Evolutionary conservation across 2,797 vertebrate species (phyloP).

Genomic region (Pangasius larnaudii): DNA sequence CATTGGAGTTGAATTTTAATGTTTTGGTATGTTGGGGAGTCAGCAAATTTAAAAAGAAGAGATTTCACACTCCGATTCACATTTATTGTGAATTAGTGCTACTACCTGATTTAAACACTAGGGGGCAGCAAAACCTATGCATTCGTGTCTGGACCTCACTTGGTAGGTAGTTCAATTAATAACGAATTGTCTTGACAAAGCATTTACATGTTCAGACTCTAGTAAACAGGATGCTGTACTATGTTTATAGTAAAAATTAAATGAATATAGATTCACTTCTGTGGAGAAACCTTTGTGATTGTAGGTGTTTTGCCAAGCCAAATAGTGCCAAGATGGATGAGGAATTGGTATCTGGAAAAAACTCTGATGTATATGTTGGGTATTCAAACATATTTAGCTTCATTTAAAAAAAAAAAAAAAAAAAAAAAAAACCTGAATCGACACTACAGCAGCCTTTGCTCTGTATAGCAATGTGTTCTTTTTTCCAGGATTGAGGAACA

Average conservation of each 20-base stretch:
- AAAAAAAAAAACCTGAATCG: not conserved
- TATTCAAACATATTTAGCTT: conserved; percentile 22
- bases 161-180: not conserved
- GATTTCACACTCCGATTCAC: not conserved
- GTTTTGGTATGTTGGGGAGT: not conserved
- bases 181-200: not conserved
- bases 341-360: not conserved
- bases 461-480: conserved; percentile 9
- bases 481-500: conserved; percentile 48
- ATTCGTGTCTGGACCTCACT: not conserved
- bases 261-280: not conserved
- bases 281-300: not conserved
- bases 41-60: not conserved
- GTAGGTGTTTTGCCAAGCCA: not conserved
- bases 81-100: not conserved
- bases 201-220: not conserved
- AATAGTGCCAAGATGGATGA: not conserved
- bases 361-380: not conserved
- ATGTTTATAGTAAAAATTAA: not conserved
- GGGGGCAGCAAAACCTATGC: conserved; percentile 33
- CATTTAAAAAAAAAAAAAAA: conserved; percentile 1
- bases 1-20: not conserved
- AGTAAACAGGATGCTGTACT: not conserved
- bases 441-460: conserved; percentile 15
- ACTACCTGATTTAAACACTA: not conserved